phyloP scores from a whole-genome alignment of 2,888 invertebrate genomes.

The Adineta ricciae region DNA sequence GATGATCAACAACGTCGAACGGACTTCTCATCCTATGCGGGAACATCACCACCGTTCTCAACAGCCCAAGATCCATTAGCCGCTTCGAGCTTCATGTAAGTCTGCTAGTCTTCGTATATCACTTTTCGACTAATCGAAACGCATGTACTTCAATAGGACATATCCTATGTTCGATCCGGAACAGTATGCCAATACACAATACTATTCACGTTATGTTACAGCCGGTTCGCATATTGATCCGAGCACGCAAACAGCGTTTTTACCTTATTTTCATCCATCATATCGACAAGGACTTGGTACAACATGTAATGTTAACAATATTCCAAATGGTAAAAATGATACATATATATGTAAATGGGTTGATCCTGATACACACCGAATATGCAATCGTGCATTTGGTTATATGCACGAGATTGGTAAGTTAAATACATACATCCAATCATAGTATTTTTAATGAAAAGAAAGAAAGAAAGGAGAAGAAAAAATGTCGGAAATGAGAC shows the following conservation, averaged over 20 bases:
- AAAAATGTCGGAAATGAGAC: background rate
- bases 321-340: background rate
- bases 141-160: background rate
- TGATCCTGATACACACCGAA: slow-evolving; percentile 29
- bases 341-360: slow-evolving; percentile 28
- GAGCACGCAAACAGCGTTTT: background rate
- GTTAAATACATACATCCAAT: too few species aligned
- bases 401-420: slow-evolving; percentile 29
- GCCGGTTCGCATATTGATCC: background rate
- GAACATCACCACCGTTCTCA: background rate
- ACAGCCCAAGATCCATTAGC: background rate
- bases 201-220: background rate
- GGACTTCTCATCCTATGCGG: background rate
- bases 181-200: background rate
- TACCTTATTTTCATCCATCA: background rate
- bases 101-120: too few species aligned
- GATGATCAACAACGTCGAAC: background rate
- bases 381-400: slow-evolving; percentile 25
- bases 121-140: too few species aligned
- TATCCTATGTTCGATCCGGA: background rate
- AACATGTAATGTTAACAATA: background rate
- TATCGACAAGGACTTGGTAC: background rate
- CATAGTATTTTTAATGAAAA: too few species aligned
- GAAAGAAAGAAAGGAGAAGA: background rate
- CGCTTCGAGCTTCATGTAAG: too few species aligned